Percentiles rank a stretch among this genome's conserved stretches.
These are phyloP conservation scores for Notodonta dromedarius DNA, from an alignment of 2,888 invertebrate genomes.

Conservation along the genomic window DNA sequence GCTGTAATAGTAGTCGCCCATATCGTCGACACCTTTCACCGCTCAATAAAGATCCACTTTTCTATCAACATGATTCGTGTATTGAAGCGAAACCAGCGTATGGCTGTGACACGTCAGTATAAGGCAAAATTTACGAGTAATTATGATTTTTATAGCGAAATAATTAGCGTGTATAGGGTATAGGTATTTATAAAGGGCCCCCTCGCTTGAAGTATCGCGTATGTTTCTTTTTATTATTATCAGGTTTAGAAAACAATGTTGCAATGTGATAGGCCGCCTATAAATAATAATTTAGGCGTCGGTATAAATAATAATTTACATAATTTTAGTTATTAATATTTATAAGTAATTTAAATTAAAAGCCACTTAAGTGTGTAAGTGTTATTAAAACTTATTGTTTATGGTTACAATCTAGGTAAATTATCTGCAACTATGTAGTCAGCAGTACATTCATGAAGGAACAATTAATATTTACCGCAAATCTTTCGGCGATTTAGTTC, in stretches of 20 bases:
- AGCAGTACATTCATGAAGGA: too few relatives aligned
- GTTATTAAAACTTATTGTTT: too few relatives aligned
- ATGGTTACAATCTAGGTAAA: too few relatives aligned
- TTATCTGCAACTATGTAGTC: too few relatives aligned
- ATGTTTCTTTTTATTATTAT: slow-evolving; percentile 8
- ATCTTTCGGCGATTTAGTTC: too few relatives aligned
- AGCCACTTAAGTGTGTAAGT: too few relatives aligned
- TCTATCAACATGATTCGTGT: slow-evolving; percentile 61
- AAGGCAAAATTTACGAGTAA: slow-evolving; percentile 63
- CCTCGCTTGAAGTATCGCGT: slow-evolving; percentile 9
- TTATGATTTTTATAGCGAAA: slow-evolving; percentile 64
- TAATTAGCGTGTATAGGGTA: slow-evolving; percentile 36
- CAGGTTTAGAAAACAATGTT: not conserved
- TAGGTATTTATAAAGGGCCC: not conserved
- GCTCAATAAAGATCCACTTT: slow-evolving; percentile 73
- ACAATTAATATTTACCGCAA: too few relatives aligned
- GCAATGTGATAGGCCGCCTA: too few relatives aligned
- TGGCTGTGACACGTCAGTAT: slow-evolving; percentile 40
- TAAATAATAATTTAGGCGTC: too few relatives aligned
- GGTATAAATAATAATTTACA: too few relatives aligned
- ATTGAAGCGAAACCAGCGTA: slow-evolving; percentile 48
- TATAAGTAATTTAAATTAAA: too few relatives aligned
- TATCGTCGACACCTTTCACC: slow-evolving; percentile 65
- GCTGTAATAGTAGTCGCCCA: slow-evolving; percentile 43
- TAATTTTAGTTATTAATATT: too few relatives aligned